Evolutionary conservation across 2,888 invertebrate species (phyloP).

Genomic region (Drosophila putrida): DNA sequence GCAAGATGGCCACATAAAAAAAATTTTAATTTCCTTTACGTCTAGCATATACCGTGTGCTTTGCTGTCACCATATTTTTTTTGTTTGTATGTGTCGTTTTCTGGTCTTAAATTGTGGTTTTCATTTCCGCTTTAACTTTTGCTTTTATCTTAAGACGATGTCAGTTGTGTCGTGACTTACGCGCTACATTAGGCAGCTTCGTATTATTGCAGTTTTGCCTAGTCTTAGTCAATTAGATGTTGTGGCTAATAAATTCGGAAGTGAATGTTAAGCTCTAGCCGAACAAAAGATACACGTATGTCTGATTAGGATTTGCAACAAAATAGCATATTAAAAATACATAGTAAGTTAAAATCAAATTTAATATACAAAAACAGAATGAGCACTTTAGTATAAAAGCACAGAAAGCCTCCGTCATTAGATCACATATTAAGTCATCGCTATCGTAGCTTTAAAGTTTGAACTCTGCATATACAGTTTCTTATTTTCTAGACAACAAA

Average conservation of each 20-base stretch:
- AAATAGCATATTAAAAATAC: no score
- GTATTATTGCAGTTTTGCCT: slow-evolving; percentile 3
- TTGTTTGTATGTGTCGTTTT: slow-evolving; percentile 22
- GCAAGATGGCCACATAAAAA: slow-evolving; percentile 61
- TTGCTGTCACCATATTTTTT: slow-evolving; percentile 40
- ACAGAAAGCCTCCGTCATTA: no score
- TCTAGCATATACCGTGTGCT: slow-evolving; percentile 48
- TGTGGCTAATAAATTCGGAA: background rate
- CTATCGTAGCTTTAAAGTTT: no score
- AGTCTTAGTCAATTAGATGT: background rate
- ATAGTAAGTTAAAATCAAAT: no score
- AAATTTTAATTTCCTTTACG: slow-evolving; percentile 57
- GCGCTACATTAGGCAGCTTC: slow-evolving; percentile 33
- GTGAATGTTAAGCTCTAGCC: background rate
- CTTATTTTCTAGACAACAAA: slow-evolving; percentile 25
- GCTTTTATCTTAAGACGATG: slow-evolving; percentile 28
- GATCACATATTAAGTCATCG: no score
- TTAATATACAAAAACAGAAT: no score
- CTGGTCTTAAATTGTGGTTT: slow-evolving; percentile 61
- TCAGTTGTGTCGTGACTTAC: slow-evolving; percentile 34
- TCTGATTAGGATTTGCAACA: no score
- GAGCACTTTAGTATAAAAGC: no score
- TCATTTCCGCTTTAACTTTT: slow-evolving; percentile 51
- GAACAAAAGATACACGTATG: no score
- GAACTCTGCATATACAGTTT: slow-evolving; percentile 58